phyloP scores from a whole-genome alignment of 2,888 invertebrate genomes.

The Phengaris alcon region DNA sequence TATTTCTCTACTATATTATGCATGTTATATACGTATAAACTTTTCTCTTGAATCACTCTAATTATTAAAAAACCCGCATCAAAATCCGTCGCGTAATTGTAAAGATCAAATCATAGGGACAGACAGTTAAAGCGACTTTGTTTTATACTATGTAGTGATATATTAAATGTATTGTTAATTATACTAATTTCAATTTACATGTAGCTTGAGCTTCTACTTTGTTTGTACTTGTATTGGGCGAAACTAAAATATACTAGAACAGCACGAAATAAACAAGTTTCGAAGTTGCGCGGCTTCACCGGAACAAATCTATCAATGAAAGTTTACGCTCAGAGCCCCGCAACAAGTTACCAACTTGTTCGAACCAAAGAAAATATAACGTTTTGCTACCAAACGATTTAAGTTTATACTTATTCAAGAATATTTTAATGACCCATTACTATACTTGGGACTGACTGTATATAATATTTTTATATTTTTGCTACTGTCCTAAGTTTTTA shows the following conservation, averaged over 20 bases:
- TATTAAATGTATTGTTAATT: neutral
- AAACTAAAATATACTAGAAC: constrained; percentile 8
- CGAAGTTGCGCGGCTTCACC: neutral
- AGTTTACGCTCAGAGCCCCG: constrained; percentile 19
- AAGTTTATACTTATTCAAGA: constrained; percentile 6
- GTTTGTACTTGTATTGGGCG: neutral
- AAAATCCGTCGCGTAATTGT: too few relatives aligned
- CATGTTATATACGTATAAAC: too few relatives aligned
- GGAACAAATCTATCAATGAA: constrained; percentile 28
- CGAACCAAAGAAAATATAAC: constrained; percentile 21
- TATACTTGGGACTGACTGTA: too few relatives aligned
- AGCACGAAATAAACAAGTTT: constrained; percentile 13
- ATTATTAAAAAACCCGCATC: too few relatives aligned
- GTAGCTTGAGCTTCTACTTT: too few relatives aligned
- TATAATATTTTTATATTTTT: too few relatives aligned
- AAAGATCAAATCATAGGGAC: too few relatives aligned
- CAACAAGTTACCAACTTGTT: constrained; percentile 26
- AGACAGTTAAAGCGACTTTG: too few relatives aligned
- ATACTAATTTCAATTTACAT: neutral
- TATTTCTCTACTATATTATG: too few relatives aligned
- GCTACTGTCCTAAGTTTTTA: too few relatives aligned
- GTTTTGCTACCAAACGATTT: neutral
- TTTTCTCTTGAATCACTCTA: too few relatives aligned
- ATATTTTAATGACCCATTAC: constrained; percentile 1
- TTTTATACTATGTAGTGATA: too few relatives aligned